These are phyloP conservation scores for Nycticebus coucang DNA, from an alignment of 2,113 vertebrate genomes.

Conservation along the genomic window DNA sequence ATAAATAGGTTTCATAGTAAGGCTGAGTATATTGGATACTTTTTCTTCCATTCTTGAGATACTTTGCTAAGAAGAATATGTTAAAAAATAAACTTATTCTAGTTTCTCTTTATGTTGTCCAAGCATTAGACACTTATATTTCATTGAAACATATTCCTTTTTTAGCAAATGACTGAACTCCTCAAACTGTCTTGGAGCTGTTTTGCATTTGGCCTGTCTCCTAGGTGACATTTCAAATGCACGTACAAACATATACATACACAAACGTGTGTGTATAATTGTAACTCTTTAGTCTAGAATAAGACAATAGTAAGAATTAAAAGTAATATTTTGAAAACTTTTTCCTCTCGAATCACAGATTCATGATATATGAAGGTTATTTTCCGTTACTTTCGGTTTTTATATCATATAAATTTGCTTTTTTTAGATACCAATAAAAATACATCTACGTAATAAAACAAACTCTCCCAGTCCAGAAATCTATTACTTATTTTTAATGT, in stretches of 20 bases:
- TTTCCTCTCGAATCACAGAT: neutral
- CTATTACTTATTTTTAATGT: neutral
- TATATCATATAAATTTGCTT: neutral
- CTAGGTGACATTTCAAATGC: neutral
- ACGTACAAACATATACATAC: neutral
- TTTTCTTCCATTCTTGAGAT: no score
- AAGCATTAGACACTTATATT: neutral
- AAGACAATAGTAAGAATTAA: neutral
- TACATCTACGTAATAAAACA: neutral
- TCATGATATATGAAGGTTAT: neutral
- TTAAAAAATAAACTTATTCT: conserved; percentile 9
- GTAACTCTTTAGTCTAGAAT: neutral
- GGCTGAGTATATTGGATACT: no score
- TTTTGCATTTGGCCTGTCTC: neutral
- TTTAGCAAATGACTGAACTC: neutral
- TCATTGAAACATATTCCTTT: neutral
- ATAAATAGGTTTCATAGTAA: no score
- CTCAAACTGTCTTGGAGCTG: neutral
- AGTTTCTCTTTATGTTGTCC: neutral
- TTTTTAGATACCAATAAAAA: neutral
- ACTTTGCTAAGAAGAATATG: neutral
- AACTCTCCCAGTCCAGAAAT: neutral
- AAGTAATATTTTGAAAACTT: neutral
- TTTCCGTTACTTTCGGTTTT: neutral
- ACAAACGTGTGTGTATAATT: neutral